Percentiles rank a stretch among this genome's conserved stretches.
These are phyloP conservation scores for Ceratitis capitata DNA, from an alignment of 1,140 invertebrate genomes.

Conservation along the genomic window DNA sequence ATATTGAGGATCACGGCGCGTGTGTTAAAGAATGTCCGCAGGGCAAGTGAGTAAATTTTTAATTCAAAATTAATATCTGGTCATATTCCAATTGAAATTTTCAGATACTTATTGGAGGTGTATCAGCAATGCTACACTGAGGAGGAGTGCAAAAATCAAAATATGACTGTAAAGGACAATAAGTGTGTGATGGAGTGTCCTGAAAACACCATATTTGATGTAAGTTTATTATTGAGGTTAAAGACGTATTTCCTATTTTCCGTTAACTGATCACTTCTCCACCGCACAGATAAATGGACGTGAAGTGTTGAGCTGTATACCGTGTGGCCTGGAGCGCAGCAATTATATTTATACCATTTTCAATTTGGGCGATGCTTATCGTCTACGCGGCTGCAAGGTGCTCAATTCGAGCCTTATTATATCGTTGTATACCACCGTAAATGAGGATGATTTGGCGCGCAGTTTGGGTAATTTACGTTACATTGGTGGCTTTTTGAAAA, in stretches of 20 bases:
- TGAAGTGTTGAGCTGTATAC: background rate
- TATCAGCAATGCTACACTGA: slow-evolving; percentile 53
- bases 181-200: slow-evolving; percentile 56
- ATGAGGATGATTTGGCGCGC: slow-evolving; percentile 49
- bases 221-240: slow-evolving; percentile 16
- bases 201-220: slow-evolving; percentile 50
- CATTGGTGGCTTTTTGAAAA: slow-evolving; percentile 56
- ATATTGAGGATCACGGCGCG: slow-evolving; percentile 49
- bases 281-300: background rate
- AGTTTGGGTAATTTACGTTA: slow-evolving; percentile 51
- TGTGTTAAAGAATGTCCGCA: slow-evolving; percentile 54
- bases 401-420: slow-evolving; percentile 54
- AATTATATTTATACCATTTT: background rate
- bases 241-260: background rate
- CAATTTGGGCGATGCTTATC: slow-evolving; percentile 48
- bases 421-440: slow-evolving; percentile 49
- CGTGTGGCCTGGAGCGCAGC: background rate
- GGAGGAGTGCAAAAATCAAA: slow-evolving; percentile 46
- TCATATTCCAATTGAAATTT: background rate
- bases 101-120: slow-evolving; percentile 45
- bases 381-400: slow-evolving; percentile 55
- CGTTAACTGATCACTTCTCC: background rate
- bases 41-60: slow-evolving; percentile 48
- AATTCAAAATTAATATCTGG: background rate
- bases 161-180: slow-evolving; percentile 42